Base-by-base conservation (phyloP, 1,140 invertebrate species). In the Drosophila erecta region DNA sequence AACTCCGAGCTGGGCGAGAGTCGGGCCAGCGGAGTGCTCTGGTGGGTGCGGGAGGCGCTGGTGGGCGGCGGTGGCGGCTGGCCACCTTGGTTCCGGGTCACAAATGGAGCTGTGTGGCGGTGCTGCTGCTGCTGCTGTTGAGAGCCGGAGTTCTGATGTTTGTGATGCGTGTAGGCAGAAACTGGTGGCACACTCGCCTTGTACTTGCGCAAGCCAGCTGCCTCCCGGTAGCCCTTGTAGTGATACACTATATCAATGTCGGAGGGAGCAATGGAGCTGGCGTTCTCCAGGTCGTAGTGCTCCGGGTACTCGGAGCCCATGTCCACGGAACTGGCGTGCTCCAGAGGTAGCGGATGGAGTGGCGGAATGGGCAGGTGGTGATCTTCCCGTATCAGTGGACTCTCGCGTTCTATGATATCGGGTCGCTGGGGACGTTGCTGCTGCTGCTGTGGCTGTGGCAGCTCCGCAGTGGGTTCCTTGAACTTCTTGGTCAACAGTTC, bases 211-310 rank as follows among this genome's bases (percentile, higher is more conserved):
- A 97, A 95, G 14, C 97, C 97, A 12, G 94, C 94, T 2, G 94
- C 95, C 91, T 97, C 96, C 0, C 97, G 92, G 93, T 97, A 96
- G 73, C 98, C 97, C 93, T 98, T 98, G 91, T 99, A 99, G 92
- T 99, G 98, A 85, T 98, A 98, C 1, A 98, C 97, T 65, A 99
- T 97, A 89, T 99, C 98, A 67, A 99, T 98, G 92, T 99, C 98
- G 11, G 97, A 98, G 0, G 98, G 98, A 1, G 98, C 98, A 74
- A 99, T 99, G 0, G 97, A 98, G 91, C 97, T 98, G 1, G 98
- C 97, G 93, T 99, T 99, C 92, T 99, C 98, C 55, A 99, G 93
- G 92, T 99, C 98, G 86, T 99, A 99, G 90, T 98, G 98, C 91
- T 99, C 98, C 0, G 98, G 97, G 73, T 96, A 94, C 91, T 98